Conservation (phyloP, 2,888 invertebrate genomes). For the Agrochola lychnidis region DNA sequence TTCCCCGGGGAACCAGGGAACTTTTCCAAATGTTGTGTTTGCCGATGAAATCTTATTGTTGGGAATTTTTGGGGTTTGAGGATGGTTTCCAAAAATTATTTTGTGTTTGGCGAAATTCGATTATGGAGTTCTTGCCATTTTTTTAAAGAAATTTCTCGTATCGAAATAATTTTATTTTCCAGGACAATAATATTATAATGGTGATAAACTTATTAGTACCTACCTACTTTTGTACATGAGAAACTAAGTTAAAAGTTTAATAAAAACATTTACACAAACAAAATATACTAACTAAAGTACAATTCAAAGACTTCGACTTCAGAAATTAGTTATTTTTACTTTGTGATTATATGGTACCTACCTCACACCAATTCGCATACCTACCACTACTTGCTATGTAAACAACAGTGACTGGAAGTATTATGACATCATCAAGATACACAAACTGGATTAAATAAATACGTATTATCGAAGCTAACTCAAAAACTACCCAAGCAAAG, state of each 20-base stretch:
- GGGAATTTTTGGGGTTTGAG: slow-evolving; percentile 11
- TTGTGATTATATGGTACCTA: too few species aligned
- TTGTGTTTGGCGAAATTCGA: background rate
- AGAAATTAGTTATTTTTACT: too few species aligned
- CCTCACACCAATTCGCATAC: too few species aligned
- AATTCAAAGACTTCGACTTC: too few species aligned
- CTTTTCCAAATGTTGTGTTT: slow-evolving; percentile 52
- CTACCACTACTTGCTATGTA: too few species aligned
- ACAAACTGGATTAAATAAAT: too few species aligned
- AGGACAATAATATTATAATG: background rate
- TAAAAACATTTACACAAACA: background rate
- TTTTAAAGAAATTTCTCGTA: background rate
- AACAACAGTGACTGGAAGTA: too few species aligned
- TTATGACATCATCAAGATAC: too few species aligned
- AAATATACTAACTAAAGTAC: too few species aligned
- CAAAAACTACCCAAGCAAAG: too few species aligned
- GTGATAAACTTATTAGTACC: background rate
- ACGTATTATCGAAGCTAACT: too few species aligned
- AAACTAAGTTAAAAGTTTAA: background rate
- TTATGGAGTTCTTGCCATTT: background rate
- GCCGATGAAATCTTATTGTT: slow-evolving; percentile 48
- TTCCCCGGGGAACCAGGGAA: slow-evolving; percentile 34
- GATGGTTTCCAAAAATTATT: slow-evolving; percentile 2
- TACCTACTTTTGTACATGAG: background rate
- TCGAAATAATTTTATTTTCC: background rate